Evolutionary conservation across 2,888 invertebrate genomes (phyloP), one percentile per base, ranked within the genome.

Genomic region (Panopea generosa): DNA sequence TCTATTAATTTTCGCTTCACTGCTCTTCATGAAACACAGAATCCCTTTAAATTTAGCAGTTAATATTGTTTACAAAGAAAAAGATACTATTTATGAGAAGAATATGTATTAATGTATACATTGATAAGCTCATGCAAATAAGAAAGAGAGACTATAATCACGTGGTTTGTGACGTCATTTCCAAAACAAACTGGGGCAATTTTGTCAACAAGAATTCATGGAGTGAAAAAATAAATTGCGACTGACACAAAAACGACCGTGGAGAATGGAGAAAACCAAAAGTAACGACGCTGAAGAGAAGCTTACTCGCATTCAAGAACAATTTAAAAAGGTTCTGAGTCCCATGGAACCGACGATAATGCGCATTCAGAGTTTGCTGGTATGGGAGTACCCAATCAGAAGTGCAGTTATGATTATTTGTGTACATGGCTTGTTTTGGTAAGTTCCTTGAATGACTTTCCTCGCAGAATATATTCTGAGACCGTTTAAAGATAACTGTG

Each of bases 381-480:
- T 92, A 40, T 93, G 93, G 93, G 92, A 93, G 73, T 90, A 88
- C 69, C 92, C 92, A 14, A 85, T 82, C 24, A 82, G 85, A 67
- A 91, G 92, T 78, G 89, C 89, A 14, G 80, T 90, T 43, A 85
- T 91, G 65, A 87, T 93, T 68, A 73, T 89, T 20, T 67, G 84
- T 60, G 87, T 92, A 63, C 92, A 92, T 84, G 77, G 88, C 61
- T 74, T 92, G 69, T 92, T 92, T 89, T 92, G 92, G 93, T 92
- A 84, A 84, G 90, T 86, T 20, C n/a, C n/a, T n/a, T n/a, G n/a
- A n/a, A n/a, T n/a, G n/a, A n/a, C n/a, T n/a, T 11, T 40, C 40
- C 40, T 9, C 40, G 18, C 0, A 9, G 24, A 22, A 52, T 6
- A 4, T 52, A 16, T 20, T 11, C n/a, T n/a, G n/a, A n/a, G n/a